Evolutionary conservation across 64 coral and sea anemone genomes (phyloP), one percentile per base, ranked within the genome.

Genomic region (Actinia tenebrosa): DNA sequence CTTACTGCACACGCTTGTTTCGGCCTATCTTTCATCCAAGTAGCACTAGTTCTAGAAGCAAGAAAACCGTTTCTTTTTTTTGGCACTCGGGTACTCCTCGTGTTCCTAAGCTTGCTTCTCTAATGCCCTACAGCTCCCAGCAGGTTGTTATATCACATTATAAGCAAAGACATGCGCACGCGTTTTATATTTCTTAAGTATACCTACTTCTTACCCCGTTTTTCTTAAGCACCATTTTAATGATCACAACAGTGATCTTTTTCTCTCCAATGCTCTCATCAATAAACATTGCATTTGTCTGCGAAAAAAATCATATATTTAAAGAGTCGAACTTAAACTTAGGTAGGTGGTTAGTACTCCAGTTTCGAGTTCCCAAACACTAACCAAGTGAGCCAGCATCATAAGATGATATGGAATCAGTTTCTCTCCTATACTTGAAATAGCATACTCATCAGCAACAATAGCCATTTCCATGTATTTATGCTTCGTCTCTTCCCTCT

Each of bases 391-490:
- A 60, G 84, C 44, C 44, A 91, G 14, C 10, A 86, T 79, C 27
- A 87, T 16, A 45, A 91, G 23, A 27, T 91, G 89, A 55, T 78
- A 59, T 19, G 13, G 15, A 50, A 82, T 87, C 47, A 19, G 4
- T 1, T 64, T 78, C 62, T 91, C 84, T 7, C 84, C 89, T 7
- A 86, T 64, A 56, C 63, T 43, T 19, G 89, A 80, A 19, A 91
- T 91, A 25, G 60, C 75, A 55, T 86, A 91, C 19, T 87, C 78
- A 56, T 91, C 89, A 45, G 89, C 89, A 77, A 91, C 58, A 1
- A 91, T 45, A 20, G 89, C 89, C 75, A 91, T 26, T 71, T 91
- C 89, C 16, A 91, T n/a, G 77, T 80, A 91, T 17, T 91, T 91
- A n/a, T 86, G 84, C 5, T 27, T 62, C 15, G 59, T 23, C 53